Base-by-base conservation (phyloP, 2,888 invertebrate genomes). In the Mythimna ferrago region DNA sequence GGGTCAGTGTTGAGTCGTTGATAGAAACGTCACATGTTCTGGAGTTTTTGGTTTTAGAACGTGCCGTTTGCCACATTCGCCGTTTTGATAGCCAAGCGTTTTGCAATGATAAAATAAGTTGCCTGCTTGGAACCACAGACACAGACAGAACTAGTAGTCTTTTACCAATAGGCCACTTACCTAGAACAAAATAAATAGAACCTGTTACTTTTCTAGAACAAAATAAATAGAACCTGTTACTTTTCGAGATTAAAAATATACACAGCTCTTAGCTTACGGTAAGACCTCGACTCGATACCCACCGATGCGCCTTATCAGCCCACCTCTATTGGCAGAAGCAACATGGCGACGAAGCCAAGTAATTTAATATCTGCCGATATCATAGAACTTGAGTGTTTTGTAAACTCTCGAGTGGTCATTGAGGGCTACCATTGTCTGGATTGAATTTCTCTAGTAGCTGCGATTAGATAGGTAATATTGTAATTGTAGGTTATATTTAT, bases 231-330 rank as follows among this genome's bases (percentile, higher is more conserved):
- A 48, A 2, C 14, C 14, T 56, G 54, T 32, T 16, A 41, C 41
- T 65, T 58, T 4, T 9, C 57, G 2, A 10, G 19, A 19, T 38
- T 78, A 41, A 41, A 53, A 68, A 48, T 51, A 14, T 41, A 62
- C 61, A 63, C 38, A 53, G 2, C 58, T 58, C 57, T 75, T 38
- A 69, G 76, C 70, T 81, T 41, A 35, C 80, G 48, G 54, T 81
- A 32, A 51, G 67, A 83, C 84, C 83, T 53, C 19, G 62, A 67
- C 87, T 67, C 66, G n/a, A 71, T 78, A 76, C 51, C 65, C 26
- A 48, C 73, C 85, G 82, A 86, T 88, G 88, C 82, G 76, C 87
- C 88, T 92, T 92, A 92, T 92, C 92, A 84, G 84, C 71, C 78
- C 80, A 85, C 86, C 81, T 82, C 73, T 83, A 84, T 89, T 88